These are phyloP conservation scores for Mycetomoellerius zeteki DNA, from an alignment of 1,140 invertebrate species.

Conservation along the genomic window DNA sequence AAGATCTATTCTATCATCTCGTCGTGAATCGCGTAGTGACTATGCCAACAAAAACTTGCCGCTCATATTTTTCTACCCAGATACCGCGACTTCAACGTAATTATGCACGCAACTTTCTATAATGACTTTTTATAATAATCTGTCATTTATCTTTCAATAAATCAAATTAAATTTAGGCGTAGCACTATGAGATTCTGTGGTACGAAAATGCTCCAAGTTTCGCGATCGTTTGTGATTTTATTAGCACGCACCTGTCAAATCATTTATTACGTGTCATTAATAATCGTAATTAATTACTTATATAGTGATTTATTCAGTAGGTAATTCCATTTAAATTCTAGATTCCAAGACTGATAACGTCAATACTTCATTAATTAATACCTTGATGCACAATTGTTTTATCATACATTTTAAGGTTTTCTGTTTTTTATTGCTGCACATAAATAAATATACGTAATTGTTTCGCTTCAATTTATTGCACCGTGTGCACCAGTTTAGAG, in stretches of 20 bases:
- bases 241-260: no score
- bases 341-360: background rate
- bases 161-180: background rate
- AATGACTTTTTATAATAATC: background rate
- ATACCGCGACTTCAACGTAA: background rate
- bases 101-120: background rate
- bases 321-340: background rate
- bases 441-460: no score
- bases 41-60: background rate
- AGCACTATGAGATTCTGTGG: background rate
- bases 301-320: background rate
- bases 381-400: background rate
- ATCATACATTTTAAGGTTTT: background rate
- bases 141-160: background rate
- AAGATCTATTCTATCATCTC: constrained; percentile 15
- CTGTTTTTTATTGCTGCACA: no score
- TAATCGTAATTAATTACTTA: background rate
- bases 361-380: background rate
- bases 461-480: no score
- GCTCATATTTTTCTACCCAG: background rate
- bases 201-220: background rate
- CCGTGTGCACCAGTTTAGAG: no score
- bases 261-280: background rate
- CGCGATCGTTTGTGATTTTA: background rate
- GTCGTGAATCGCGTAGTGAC: background rate